Base-by-base conservation (phyloP, 2,797 vertebrate species). In the Austrolebias charrua region DNA sequence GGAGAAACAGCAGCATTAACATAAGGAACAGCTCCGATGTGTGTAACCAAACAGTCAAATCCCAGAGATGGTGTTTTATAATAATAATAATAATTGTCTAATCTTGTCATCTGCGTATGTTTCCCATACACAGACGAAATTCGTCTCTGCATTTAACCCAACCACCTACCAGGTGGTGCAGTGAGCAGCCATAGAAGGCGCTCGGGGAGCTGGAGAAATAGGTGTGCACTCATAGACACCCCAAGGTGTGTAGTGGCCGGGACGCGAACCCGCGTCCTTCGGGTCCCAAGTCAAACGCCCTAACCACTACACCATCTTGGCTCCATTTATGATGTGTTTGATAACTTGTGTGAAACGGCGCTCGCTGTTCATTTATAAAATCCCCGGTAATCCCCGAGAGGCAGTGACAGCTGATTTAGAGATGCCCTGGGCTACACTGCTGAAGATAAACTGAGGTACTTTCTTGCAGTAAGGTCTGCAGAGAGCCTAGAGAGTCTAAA, bases 401-500 rank as follows among this genome's bases (percentile, higher is more conserved):
- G 79, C 70, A 72, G 56, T 80, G 82, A 83, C 81, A 82, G 73
- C 65, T 87, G 82, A 87, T 83, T 82, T 87, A 85, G 76, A 72
- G 79, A 83, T 35, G 55, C 83, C 73, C 19, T 38, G 76, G 87
- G 86, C 80, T 78, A 67, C 63, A 73, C 46, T 73, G 85, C 74
- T 70, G 78, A 76, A 85, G 76, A 86, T 82, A 79, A 87, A 87
- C 81, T 73, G 78, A 75, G 75, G 53, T 76, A 59, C 72, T 81
- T 80, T 88, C 82, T 74, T 57, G 75, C 63, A 35, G 69, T 44
- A 57, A 79, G 73, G 74, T 83, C 73, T 80, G 64, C 64, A 18
- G 54, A 80, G 78, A 71, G 89, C 88, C 91, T 66, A 63, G 76
- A 84, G 82, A 75, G 80, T 88, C 92, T 94, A 94, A 95, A 95